phyloP scores from a whole-genome alignment of 2,888 invertebrate species.

The Meliscaeva auricollis region DNA sequence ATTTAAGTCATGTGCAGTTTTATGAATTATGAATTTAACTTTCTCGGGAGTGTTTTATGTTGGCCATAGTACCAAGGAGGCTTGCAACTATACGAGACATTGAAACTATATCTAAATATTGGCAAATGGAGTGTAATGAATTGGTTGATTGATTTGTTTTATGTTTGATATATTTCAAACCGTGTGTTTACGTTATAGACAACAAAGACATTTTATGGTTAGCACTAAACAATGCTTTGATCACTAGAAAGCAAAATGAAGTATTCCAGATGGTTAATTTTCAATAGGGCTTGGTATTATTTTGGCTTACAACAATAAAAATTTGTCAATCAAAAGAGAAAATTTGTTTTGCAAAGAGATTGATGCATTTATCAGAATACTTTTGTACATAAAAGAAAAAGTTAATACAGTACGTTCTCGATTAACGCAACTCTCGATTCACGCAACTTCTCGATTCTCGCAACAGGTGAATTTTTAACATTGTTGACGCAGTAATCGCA shows the following conservation, averaged over 20 bases:
- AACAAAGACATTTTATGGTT: slow-evolving; percentile 27
- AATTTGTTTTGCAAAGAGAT: slow-evolving; percentile 9
- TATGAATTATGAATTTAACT: slow-evolving; percentile 24
- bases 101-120: slow-evolving; percentile 49
- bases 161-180: slow-evolving; percentile 28
- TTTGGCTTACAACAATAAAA: not conserved
- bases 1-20: not conserved
- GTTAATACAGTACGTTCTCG: too few species aligned
- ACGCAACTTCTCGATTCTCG: too few species aligned
- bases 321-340: slow-evolving; percentile 27
- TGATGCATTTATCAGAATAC: too few species aligned
- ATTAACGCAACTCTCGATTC: too few species aligned
- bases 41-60: slow-evolving; percentile 47
- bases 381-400: too few species aligned
- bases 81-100: slow-evolving; percentile 7
- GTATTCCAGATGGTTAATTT: slow-evolving; percentile 16
- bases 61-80: not conserved
- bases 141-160: slow-evolving; percentile 62
- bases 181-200: not conserved
- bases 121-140: slow-evolving; percentile 45
- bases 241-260: not conserved
- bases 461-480: too few species aligned
- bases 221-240: slow-evolving; percentile 1
- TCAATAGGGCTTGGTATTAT: not conserved
- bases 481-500: too few species aligned